A percentile compares a stretch with the other conserved stretches of the same genome.
phyloP scores from a whole-genome alignment of 1,140 invertebrate species.

The Ceratosolen solmsi region DNA sequence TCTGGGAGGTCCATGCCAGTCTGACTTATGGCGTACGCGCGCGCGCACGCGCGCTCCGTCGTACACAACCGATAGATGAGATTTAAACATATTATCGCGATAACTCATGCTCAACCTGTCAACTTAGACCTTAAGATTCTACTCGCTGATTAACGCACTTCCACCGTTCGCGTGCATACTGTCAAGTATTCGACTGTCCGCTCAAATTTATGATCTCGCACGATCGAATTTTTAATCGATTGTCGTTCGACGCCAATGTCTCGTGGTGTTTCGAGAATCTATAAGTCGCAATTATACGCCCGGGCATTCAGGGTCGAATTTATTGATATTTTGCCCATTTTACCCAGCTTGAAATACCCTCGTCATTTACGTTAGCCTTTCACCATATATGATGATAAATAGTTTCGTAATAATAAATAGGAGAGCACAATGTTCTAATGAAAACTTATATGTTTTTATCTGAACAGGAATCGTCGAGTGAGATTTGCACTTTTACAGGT shows the following conservation, averaged over 20 bases:
- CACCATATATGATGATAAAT: too few species aligned
- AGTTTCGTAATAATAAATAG: too few species aligned
- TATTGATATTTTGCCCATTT: too few species aligned
- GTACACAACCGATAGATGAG: slow-evolving; percentile 28
- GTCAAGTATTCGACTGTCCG: not conserved
- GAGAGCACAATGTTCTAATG: too few species aligned
- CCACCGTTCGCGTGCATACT: not conserved
- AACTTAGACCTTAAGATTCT: slow-evolving; percentile 33
- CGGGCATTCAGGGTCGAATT: too few species aligned
- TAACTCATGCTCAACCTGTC: slow-evolving; percentile 15
- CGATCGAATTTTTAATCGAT: slow-evolving; percentile 6
- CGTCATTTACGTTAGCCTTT: too few species aligned
- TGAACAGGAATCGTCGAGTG: too few species aligned
- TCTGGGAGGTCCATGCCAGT: slow-evolving; percentile 16
- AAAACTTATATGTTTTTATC: too few species aligned
- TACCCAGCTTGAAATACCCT: too few species aligned
- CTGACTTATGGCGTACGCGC: not conserved
- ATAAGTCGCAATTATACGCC: not conserved
- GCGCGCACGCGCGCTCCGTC: not conserved
- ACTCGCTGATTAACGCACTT: slow-evolving; percentile 37
- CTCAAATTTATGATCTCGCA: slow-evolving; percentile 11
- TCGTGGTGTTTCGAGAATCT: not conserved
- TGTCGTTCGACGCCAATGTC: not conserved
- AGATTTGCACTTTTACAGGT: too few species aligned
- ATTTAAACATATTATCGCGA: slow-evolving; percentile 32